These are phyloP conservation scores for Theonella swinhoei DNA, from an alignment of 37 sponge, comb jelly and placozoan species.

Conservation along the genomic window DNA sequence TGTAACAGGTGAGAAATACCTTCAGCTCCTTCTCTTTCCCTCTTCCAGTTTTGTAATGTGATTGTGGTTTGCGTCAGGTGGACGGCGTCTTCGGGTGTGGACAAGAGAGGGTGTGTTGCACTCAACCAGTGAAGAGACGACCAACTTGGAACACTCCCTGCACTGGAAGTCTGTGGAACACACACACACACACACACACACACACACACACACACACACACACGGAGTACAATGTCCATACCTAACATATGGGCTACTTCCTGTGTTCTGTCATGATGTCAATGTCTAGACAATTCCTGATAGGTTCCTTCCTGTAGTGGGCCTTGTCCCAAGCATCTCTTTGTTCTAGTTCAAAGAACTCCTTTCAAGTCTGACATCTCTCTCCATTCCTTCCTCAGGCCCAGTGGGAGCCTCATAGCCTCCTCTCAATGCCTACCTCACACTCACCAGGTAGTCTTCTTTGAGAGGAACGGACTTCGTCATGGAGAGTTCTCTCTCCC, in stretches of 20 bases:
- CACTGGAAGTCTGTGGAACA: neutral
- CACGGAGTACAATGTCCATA: too few species aligned
- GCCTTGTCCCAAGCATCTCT: neutral
- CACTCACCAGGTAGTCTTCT: conserved; percentile 88
- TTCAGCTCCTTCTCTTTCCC: neutral
- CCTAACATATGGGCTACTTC: too few species aligned
- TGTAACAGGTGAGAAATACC: conserved; percentile 41
- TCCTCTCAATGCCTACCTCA: conserved; percentile 78
- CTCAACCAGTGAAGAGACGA: conserved; percentile 80
- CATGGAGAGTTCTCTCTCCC: conserved; percentile 89
- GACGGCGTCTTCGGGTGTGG: conserved; percentile 80
- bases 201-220: too few species aligned
- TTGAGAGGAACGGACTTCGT: conserved; percentile 92
- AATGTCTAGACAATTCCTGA: too few species aligned
- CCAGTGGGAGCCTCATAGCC: conserved; percentile 90
- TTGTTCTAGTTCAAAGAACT: neutral
- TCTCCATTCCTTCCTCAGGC: conserved; percentile 44
- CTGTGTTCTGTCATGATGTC: too few species aligned
- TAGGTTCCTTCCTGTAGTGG: neutral
- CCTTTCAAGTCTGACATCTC: neutral
- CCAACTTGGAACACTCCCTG: conserved; percentile 78
- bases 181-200: neutral
- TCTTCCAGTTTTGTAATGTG: neutral
- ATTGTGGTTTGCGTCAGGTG: conserved; percentile 5
- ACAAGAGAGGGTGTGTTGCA: conserved; percentile 83